Base-by-base conservation (phyloP, 30 jellyfish, hydroid and myxozoan species). In the Hydra vulgaris region DNA sequence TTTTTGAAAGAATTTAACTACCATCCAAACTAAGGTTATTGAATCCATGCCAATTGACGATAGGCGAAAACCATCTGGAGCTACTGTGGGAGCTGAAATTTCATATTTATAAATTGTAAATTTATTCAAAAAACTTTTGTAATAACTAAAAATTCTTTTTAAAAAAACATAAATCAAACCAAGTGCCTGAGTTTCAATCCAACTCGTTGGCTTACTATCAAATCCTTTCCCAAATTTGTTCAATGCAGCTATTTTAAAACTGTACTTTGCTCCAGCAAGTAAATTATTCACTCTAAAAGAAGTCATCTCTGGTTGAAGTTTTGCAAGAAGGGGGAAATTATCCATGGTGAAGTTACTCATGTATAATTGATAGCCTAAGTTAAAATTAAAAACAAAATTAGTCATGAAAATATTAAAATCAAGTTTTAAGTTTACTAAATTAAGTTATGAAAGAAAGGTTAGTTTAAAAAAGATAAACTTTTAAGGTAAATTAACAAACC, bases 11-110 rank as follows among this genome's bases (percentile, higher is more conserved):
- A 40, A 56, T 54, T 12, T 4, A 26, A 84, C 25, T 83, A 89
- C 97, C 89, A 83, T 81, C 97, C 97, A 89, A 17, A 81, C 80
- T 20, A 89, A 82, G 0, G 82, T 70, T 56, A 89, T 84, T n/a
- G 83, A 80, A 1, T 90, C 85, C 70, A 73, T 87, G 15, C 82
- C 85, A 16, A 84, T 74, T 55, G 88, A 72, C 15, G 76, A 74
- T 25, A 75, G 73, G 17, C 71, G 89, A 0, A 89, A 76, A 15
- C 86, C 88, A 19, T 85, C 68, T 27, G 95, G 95, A 3, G 97
- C 81, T 53, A 78, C 91, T 15, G 97, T 84, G 0, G 97, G 97
- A 18, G 97, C 97, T 89, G 79, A 0, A 84, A 69, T 3, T 40
- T 40, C 12, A 40, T 40, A n/a, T n/a, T n/a, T n/a, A n/a, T n/a